Conservation (phyloP, 2,888 invertebrate genomes). For the Tetropium fuscum region DNA sequence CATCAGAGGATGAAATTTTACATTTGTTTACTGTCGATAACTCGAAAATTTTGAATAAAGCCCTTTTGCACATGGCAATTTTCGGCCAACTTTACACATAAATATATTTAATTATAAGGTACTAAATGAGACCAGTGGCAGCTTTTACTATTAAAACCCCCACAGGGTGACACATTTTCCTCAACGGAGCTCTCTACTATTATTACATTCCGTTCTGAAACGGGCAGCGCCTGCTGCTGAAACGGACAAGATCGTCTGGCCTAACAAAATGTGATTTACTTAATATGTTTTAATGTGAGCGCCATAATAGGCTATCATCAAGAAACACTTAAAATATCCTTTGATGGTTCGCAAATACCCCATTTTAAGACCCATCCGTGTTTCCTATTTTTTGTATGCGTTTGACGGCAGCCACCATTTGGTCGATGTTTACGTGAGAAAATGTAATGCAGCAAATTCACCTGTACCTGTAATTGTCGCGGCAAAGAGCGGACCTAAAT, state of each 20-base stretch:
- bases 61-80: too few relatives aligned
- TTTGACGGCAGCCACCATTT: conserved; percentile 9
- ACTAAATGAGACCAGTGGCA: too few relatives aligned
- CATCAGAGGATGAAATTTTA: too few relatives aligned
- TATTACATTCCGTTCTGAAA: conserved; percentile 12
- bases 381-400: conserved; percentile 4
- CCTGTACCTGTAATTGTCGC: conserved; percentile 21
- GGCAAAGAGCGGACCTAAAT: conserved; percentile 16
- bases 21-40: too few relatives aligned
- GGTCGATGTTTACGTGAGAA: conserved; percentile 23
- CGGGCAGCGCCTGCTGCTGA: conserved; percentile 8
- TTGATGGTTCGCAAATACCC: conserved; percentile 34
- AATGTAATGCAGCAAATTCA: conserved; percentile 22
- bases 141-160: too few relatives aligned
- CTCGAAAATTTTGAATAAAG: too few relatives aligned
- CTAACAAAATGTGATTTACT: conserved; percentile 36
- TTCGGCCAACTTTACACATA: too few relatives aligned
- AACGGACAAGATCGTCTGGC: conserved; percentile 14
- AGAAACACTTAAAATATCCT: conserved; percentile 31
- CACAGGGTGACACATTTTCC: too few relatives aligned
- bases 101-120: too few relatives aligned
- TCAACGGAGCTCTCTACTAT: too few relatives aligned
- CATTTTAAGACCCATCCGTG: conserved; percentile 8
- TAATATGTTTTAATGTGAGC: conserved; percentile 24
- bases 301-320: conserved; percentile 46